Conservation (phyloP, 2,113 vertebrate genomes). For the Globicephala melas region DNA sequence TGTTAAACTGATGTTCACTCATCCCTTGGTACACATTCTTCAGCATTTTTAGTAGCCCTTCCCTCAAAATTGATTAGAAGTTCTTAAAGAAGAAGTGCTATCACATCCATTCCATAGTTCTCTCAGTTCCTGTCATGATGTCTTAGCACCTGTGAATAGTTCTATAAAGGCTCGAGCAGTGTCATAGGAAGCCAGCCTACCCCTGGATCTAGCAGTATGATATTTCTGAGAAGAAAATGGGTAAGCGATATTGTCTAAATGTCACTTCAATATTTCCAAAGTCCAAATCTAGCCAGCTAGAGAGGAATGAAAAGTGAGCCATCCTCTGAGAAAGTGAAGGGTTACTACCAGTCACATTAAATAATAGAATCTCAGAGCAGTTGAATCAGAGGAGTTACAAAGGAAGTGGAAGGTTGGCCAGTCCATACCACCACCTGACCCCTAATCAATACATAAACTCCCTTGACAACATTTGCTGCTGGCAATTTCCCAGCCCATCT, state of each 20-base stretch:
- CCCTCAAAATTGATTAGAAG: not conserved
- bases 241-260: not conserved
- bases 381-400: not conserved
- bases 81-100: conserved; percentile 6
- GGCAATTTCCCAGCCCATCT: not conserved
- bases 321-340: not conserved
- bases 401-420: not conserved
- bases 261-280: not conserved
- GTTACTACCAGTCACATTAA: not conserved
- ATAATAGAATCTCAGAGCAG: not conserved
- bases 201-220: not conserved
- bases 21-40: not conserved
- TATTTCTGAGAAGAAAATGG: conserved; percentile 21
- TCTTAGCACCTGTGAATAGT: not conserved
- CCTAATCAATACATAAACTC: not conserved
- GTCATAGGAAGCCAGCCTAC: not conserved
- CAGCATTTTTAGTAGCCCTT: not conserved
- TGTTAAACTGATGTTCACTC: not conserved
- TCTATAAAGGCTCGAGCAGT: not conserved
- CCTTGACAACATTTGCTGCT: not conserved
- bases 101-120: not conserved
- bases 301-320: not conserved
- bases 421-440: not conserved
- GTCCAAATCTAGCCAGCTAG: not conserved
- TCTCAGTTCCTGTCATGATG: not conserved